These are phyloP conservation scores for Petroica traversi DNA, from an alignment of 2,113 vertebrate species.

Conservation along the genomic window DNA sequence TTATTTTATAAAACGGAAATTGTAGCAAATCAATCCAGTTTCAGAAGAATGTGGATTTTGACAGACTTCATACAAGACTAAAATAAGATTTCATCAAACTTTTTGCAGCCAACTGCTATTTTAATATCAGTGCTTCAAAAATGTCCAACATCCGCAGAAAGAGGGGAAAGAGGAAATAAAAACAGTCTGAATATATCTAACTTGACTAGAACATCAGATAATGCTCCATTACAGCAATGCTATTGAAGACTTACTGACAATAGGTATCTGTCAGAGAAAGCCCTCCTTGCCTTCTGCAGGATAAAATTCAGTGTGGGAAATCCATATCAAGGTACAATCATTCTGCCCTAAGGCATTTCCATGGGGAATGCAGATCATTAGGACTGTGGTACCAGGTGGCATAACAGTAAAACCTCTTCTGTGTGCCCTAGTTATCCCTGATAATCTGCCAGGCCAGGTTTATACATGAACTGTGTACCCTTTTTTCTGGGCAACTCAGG, in stretches of 20 bases:
- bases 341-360: neutral
- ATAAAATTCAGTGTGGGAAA: neutral
- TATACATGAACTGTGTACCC: neutral
- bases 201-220: neutral
- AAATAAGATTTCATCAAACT: neutral
- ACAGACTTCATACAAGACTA: neutral
- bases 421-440: neutral
- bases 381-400: neutral
- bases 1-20: neutral
- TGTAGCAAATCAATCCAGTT: neutral
- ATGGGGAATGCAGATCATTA: neutral
- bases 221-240: neutral
- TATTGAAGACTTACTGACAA: neutral
- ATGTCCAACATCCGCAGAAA: neutral
- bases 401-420: neutral
- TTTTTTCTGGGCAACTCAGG: neutral
- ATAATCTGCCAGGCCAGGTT: neutral
- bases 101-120: neutral
- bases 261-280: neutral
- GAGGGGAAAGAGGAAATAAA: neutral
- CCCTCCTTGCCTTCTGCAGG: neutral
- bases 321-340: neutral
- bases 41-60: constrained; percentile 3
- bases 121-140: neutral
- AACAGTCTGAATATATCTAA: neutral